Base-by-base conservation (phyloP, 2,113 vertebrate genomes). In the Lepus timidus region DNA sequence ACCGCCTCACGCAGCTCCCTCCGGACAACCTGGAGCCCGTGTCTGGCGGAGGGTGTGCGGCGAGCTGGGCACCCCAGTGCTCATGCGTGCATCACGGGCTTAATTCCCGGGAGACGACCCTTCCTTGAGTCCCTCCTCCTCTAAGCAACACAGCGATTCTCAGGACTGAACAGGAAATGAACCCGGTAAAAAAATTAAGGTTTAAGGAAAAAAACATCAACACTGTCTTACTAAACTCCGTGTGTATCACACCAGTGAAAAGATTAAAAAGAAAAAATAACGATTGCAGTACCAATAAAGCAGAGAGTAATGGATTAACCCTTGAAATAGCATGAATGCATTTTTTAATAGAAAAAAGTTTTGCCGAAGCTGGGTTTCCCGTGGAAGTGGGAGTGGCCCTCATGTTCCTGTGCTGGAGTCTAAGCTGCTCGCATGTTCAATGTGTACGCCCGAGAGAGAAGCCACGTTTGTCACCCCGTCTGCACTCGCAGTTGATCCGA, bases 151-250 rank as follows among this genome's bases (percentile, higher is more conserved):
- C 61, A 81, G 58, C 55, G 19, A 80, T 92, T 92, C 88, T 88
- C 75, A 80, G 81, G 51, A 75, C 80, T 76, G 89, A 82, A 83
- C 52, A 76, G 88, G 91, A 93, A 93, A 76, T 90, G 61, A 86
- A 94, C 75, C 81, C 65, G 68, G 83, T 88, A 61, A 94, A 87
- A 88, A 85, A 58, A 20, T 20, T 25, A 85, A 33, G 23, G 33
- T 74, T 92, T 70, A 16, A n/a, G 58, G 44, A 33, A 93, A 79
- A 61, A 29, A 85, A 51, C 36, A 90, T 36, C 31, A 95, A 73
- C 76, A 85, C 80, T 85, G 75, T 82, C 79, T 82, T 79, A 83
- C 70, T 86, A 84, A 96, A 86, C 93, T 90, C 51, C 10, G 10
- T 74, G 67, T 9, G 6, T 90, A 67, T 80, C 61, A 44, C 55